Percentiles rank a stretch among this genome's conserved stretches.
Conservation (phyloP, 2,113 vertebrate genomes). For the Sterna hirundo region DNA sequence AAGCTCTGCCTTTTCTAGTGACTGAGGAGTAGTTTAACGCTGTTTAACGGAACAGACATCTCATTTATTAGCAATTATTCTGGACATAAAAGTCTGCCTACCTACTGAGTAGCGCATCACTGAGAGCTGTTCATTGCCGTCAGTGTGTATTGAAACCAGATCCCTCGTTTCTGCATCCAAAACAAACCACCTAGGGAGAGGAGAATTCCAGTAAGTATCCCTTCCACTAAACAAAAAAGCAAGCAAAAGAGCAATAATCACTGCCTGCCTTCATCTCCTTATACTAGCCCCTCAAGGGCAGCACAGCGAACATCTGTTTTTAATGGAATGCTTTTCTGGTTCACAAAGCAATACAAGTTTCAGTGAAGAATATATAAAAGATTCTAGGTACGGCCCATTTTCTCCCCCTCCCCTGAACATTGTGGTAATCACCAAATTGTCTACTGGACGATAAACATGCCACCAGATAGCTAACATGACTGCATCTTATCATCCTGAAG, state of each 20-base stretch:
- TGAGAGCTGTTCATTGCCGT: conserved; percentile 96
- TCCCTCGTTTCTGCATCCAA: conserved; percentile 94
- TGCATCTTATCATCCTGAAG: background rate
- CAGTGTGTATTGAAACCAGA: conserved; percentile 95
- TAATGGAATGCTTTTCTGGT: background rate
- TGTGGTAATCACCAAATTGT: background rate
- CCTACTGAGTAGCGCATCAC: conserved; percentile 95
- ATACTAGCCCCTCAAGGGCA: background rate
- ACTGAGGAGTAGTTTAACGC: background rate
- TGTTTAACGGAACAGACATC: background rate
- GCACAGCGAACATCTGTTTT: background rate
- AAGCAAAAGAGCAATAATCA: background rate
- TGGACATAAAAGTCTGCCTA: conserved; percentile 62
- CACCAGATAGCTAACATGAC: background rate
- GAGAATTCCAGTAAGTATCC: conserved; percentile 30
- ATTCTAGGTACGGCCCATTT: background rate
- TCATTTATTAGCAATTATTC: background rate
- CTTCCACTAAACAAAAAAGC: background rate
- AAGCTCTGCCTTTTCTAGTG: background rate
- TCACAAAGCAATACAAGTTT: background rate
- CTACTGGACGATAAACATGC: background rate
- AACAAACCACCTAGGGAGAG: conserved; percentile 90
- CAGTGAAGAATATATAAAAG: background rate
- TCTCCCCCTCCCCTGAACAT: background rate
- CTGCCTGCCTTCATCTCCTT: background rate